Base-by-base conservation (phyloP, 2,113 vertebrate species). In the Epinephelus moara region DNA sequence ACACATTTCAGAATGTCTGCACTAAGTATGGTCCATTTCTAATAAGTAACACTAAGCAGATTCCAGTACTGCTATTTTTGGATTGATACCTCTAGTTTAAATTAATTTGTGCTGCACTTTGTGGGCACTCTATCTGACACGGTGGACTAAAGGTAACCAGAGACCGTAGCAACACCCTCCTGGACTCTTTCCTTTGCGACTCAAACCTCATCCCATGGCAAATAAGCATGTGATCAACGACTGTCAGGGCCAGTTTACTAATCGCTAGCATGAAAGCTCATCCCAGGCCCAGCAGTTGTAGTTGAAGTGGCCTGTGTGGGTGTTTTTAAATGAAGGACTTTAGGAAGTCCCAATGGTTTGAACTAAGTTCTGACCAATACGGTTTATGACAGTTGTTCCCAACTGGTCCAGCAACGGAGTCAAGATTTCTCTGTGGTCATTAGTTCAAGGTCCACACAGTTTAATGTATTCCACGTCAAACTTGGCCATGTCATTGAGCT, bases 261-360 rank as follows among this genome's bases (percentile, higher is more conserved):
- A 79, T 78, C 57, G 40, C 4, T 21, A 73, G 64, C 71, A 47
- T 70, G 25, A 64, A 55, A 45, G 42, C 19, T n/a, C 33, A 62
- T 42, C 73, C 3, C 18, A n/a, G 25, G 3, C 52, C 60, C 66
- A 63, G 60, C 25, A 53, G 62, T n/a, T 63, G 30, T 33, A n/a
- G 61, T 25, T 45, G 21, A 23, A 68, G 64, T 18, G 45, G 45
- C 23, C 23, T 30, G 9, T 9, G 21, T 45, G 62, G 40, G 40
- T 66, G 40, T 66, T 67, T 67, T 25, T 4, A 25, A 67, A 67
- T 7, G 15, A 52, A 30, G 5, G 2, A 52, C 23, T 18, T 67
- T 17, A 66, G n/a, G n/a, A 47, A 27, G 25, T 52, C 18, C 9
- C 15, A 69, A n/a, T 57, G 30, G 14, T 70, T 70, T 69, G 9